Evolutionary conservation across 2,113 vertebrate genomes (phyloP).

Genomic region (Sceloporus tristichus): DNA sequence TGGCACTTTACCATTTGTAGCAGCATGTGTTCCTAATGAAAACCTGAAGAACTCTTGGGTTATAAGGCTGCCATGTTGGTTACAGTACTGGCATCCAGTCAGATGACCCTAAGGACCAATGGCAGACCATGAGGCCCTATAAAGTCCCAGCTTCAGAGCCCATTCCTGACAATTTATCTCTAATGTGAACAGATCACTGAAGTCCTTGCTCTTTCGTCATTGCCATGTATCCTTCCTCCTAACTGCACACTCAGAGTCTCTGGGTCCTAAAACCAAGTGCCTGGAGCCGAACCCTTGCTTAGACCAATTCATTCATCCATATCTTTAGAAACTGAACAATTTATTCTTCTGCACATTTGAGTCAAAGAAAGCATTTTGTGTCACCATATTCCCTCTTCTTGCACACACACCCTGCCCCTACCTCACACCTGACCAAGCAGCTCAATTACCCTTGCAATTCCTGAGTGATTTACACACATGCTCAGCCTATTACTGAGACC

Average conservation of each 20-base stretch:
- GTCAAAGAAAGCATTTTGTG: slow-evolving; percentile 75
- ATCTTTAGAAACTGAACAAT: slow-evolving; percentile 61
- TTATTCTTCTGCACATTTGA: slow-evolving; percentile 82
- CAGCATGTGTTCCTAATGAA: neutral
- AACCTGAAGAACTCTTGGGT: neutral
- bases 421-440: slow-evolving; percentile 84
- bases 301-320: neutral
- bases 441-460: slow-evolving; percentile 87
- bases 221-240: neutral
- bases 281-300: neutral
- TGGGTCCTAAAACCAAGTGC: neutral
- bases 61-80: neutral
- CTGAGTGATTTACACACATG: slow-evolving; percentile 83
- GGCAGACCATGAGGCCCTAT: too few species aligned
- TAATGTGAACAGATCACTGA: neutral
- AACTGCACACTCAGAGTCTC: neutral
- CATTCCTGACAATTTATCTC: neutral
- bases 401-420: slow-evolving; percentile 36
- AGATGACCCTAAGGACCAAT: neutral
- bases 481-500: slow-evolving; percentile 77
- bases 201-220: neutral
- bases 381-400: neutral
- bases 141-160: neutral
- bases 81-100: neutral
- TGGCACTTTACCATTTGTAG: neutral